Conservation (phyloP, 2,113 vertebrate species). For the Candoia aspera region DNA sequence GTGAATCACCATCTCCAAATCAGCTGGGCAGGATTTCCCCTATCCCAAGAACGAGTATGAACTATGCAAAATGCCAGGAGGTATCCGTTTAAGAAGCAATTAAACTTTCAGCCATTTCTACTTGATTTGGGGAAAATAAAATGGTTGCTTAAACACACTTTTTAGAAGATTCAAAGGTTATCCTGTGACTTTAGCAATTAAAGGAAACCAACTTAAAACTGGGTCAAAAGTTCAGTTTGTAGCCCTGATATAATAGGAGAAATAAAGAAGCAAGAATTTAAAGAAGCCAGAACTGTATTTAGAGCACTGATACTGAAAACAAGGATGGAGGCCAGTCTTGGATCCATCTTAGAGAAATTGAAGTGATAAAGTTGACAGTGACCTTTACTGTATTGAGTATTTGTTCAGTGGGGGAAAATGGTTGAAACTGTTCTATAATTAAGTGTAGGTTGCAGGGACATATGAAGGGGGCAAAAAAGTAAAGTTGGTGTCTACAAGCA, state of each 20-base stretch:
- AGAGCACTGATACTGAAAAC: background rate
- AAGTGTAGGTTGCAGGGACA: background rate
- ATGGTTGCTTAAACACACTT: background rate
- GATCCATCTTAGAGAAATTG: background rate
- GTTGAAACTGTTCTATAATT: background rate
- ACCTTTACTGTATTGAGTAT: background rate
- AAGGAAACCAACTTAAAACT: background rate
- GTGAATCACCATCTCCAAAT: background rate
- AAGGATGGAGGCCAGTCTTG: background rate
- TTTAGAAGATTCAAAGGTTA: background rate
- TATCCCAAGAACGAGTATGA: background rate
- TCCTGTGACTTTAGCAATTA: background rate
- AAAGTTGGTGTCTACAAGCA: background rate
- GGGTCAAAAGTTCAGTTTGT: background rate
- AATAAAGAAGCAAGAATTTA: background rate
- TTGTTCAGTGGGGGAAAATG: background rate
- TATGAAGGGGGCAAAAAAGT: background rate
- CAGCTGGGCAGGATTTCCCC: background rate
- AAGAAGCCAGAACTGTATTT: background rate
- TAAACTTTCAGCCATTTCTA: background rate
- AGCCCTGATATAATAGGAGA: background rate
- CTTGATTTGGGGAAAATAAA: background rate
- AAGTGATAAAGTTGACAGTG: background rate
- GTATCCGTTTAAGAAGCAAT: background rate
- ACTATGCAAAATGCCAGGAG: background rate